Evolutionary conservation across 2,797 vertebrate genomes (phyloP).

Genomic region (Arnoldichthys spilopterus): DNA sequence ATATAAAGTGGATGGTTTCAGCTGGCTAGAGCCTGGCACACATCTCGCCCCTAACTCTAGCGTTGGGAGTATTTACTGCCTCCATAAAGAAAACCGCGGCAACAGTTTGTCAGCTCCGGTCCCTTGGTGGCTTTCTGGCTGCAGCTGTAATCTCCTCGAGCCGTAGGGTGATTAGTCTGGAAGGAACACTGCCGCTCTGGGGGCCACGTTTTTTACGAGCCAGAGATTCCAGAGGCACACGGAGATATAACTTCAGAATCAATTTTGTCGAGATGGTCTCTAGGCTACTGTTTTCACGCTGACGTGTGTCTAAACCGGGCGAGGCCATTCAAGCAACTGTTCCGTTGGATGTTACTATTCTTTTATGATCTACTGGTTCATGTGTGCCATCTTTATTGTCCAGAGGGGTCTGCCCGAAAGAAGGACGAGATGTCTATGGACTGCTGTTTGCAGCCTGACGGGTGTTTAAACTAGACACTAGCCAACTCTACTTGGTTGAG

Average conservation of each 20-base stretch:
- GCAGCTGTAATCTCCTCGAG: constrained; percentile 62
- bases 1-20: constrained; percentile 40
- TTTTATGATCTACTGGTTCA: background rate
- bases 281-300: constrained; percentile 40
- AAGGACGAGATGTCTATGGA: background rate
- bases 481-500: background rate
- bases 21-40: constrained; percentile 69
- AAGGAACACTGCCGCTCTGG: constrained; percentile 39
- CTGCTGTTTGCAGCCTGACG: constrained; percentile 36
- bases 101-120: constrained; percentile 75
- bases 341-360: constrained; percentile 21
- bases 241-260: constrained; percentile 46
- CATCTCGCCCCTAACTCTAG: constrained; percentile 68
- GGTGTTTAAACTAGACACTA: constrained; percentile 27
- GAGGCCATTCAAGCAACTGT: constrained; percentile 7
- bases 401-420: background rate
- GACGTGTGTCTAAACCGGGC: constrained; percentile 27
- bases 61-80: constrained; percentile 63
- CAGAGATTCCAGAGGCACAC: constrained; percentile 22
- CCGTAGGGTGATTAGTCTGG: constrained; percentile 49
- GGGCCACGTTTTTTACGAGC: constrained; percentile 39
- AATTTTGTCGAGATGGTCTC: constrained; percentile 34
- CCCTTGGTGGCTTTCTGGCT: constrained; percentile 58
- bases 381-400: background rate
- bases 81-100: constrained; percentile 71